phyloP scores from a whole-genome alignment of 2,888 invertebrate genomes.

The Kuschelorhynchus macadamiae region DNA sequence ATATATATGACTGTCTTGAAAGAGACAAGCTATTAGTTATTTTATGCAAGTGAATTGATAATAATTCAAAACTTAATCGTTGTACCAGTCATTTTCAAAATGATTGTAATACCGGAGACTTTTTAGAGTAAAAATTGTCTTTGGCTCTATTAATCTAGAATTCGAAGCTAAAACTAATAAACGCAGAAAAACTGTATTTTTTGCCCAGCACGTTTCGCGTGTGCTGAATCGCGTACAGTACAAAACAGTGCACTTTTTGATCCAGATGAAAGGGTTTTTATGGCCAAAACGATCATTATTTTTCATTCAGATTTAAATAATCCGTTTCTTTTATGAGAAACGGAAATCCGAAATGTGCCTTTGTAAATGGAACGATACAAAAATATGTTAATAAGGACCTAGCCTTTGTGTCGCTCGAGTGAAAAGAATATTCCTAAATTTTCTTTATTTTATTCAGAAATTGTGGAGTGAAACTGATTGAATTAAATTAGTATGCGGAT shows the following conservation, averaged over 20 bases:
- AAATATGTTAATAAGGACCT: slow-evolving; percentile 45
- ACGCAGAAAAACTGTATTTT: slow-evolving; percentile 23
- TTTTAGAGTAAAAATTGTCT: too few species aligned
- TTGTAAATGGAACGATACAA: slow-evolving; percentile 43
- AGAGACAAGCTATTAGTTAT: too few species aligned
- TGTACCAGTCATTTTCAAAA: too few species aligned
- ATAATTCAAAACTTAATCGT: too few species aligned
- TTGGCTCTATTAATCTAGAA: too few species aligned
- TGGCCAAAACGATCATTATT: slow-evolving; percentile 65
- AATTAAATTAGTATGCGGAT: slow-evolving; percentile 44
- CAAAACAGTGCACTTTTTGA: slow-evolving; percentile 59
- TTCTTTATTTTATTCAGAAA: slow-evolving; percentile 34
- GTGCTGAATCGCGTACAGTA: slow-evolving; percentile 64
- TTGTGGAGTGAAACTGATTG: slow-evolving; percentile 27
- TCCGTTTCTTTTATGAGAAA: slow-evolving; percentile 63
- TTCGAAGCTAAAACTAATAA: too few species aligned
- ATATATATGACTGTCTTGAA: too few species aligned
- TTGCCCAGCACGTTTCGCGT: slow-evolving; percentile 62
- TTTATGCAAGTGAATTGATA: too few species aligned
- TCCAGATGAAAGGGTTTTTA: too few species aligned
- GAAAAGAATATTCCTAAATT: slow-evolving; percentile 34
- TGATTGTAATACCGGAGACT: too few species aligned
- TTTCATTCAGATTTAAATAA: slow-evolving; percentile 66
- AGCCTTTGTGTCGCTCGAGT: slow-evolving; percentile 36
- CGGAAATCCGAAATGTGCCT: slow-evolving; percentile 56